These are phyloP conservation scores for Ceratosolen solmsi DNA, from an alignment of 1,140 invertebrate genomes.

Conservation along the genomic window DNA sequence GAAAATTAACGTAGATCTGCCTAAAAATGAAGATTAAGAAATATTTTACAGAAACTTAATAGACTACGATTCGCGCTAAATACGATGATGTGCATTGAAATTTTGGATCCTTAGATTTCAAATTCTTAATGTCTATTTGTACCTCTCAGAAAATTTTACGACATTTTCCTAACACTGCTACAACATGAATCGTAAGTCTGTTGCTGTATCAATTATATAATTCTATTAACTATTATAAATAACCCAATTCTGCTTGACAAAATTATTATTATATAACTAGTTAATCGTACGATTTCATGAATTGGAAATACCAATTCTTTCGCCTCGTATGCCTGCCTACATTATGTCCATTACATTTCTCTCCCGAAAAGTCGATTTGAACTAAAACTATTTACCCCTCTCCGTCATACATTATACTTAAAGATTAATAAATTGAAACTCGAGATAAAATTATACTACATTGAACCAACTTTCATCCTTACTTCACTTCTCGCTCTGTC, in stretches of 20 bases:
- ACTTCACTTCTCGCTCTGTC: conserved; percentile 21
- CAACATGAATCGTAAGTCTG: conserved; percentile 42
- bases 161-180: conserved; percentile 42
- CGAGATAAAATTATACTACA: conserved; percentile 42
- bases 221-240: conserved; percentile 41
- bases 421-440: conserved; percentile 41
- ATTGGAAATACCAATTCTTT: conserved; percentile 58
- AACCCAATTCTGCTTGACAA: conserved; percentile 14
- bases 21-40: conserved; percentile 20
- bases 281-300: conserved; percentile 47
- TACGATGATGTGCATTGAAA: conserved; percentile 59
- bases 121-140: conserved; percentile 70
- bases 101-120: conserved; percentile 63
- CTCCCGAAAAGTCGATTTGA: conserved; percentile 28
- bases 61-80: conserved; percentile 43
- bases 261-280: conserved; percentile 35
- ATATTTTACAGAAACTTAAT: conserved; percentile 47
- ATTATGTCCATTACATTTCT: conserved; percentile 33
- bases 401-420: conserved; percentile 25
- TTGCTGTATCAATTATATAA: conserved; percentile 25
- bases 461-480: conserved; percentile 47
- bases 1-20: conserved; percentile 12
- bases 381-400: conserved; percentile 37
- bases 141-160: conserved; percentile 69
- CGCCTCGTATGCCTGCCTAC: conserved; percentile 41